phyloP scores from a whole-genome alignment of 2,113 vertebrate genomes.

The Argyrosomus japonicus region DNA sequence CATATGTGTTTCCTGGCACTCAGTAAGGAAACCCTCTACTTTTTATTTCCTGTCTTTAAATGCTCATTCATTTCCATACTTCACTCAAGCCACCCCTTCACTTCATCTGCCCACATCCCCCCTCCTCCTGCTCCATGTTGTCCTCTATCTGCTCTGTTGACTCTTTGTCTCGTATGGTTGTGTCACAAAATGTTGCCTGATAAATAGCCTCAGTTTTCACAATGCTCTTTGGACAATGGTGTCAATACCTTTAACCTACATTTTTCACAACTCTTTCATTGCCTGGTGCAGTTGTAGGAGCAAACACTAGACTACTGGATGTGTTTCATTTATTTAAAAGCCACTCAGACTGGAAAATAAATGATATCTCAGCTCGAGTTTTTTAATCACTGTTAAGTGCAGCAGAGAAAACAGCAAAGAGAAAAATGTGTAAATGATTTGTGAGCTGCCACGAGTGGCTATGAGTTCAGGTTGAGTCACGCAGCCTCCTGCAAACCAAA shows the following conservation, averaged over 20 bases:
- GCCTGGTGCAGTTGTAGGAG: neutral
- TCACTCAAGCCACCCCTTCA: neutral
- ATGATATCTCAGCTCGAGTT: neutral
- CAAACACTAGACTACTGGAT: neutral
- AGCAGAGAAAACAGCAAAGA: neutral
- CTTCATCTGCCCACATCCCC: neutral
- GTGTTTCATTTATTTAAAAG: conserved; percentile 4
- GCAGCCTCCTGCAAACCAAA: neutral
- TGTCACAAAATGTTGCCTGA: conserved; percentile 3
- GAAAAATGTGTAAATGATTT: neutral
- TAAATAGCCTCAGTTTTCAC: conserved; percentile 1
- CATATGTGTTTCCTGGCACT: neutral
- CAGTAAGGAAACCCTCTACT: neutral
- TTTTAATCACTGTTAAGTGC: neutral
- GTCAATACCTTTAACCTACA: neutral
- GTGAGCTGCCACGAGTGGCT: neutral
- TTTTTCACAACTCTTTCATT: conserved; percentile 12
- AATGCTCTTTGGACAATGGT: neutral
- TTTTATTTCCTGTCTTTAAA: neutral
- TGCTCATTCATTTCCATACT: neutral
- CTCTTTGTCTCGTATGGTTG: neutral
- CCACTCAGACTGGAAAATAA: neutral
- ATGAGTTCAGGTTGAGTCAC: conserved; percentile 7
- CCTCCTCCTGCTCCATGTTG: too few species aligned
- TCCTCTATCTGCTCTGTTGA: neutral